Evolutionary conservation across 1,140 invertebrate genomes (phyloP), one percentile per base, ranked within the genome.

Genomic region (Hylaeus anthracinus): DNA sequence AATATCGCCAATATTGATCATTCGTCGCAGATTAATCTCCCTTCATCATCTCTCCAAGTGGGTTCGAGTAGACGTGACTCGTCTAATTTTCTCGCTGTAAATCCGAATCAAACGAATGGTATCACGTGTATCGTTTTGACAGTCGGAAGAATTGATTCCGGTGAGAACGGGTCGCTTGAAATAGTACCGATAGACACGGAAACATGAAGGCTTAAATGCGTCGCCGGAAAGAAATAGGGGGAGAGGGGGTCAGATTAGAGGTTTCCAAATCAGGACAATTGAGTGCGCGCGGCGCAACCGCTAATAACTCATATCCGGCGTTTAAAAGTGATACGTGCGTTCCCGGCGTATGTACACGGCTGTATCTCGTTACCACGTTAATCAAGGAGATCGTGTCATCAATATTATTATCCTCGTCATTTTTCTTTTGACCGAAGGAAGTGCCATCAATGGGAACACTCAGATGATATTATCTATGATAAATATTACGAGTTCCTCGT

Each of bases 201-300:
- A 82, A 71, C 45, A 48, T 37, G n/a, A 37, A 45, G 65, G 55
- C 71, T 79, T 78, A 58, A 86, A 86, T 82, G 86, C 55, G 75
- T 86, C 26, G 71, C 51, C 73, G 70, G 67, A 69, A 70, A n/a
- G 26, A 26, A 26, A 26, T 26, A 26, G 26, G 26, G 26, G 26
- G 26, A 26, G 26, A 26, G 39, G 41, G 71, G 83, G 10, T n/a
- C 60, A 72, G 79, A 67, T 86, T 82, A 77, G 81, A 86, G 84
- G 81, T 86, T 86, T 86, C 84, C 85, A 86, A 86, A 86, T 86
- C 85, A 86, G 84, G 76, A 86, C 85, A 86, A 86, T 86, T 86
- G 85, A 86, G 70, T 77, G 70, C 69, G 74, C 58, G 80, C 75
- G 72, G 72, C 76, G 76, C 64, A 70, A 64, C 67, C 72, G 77